Evolutionary conservation across 2,888 invertebrate species (phyloP).

Genomic region (Euproctis similis): DNA sequence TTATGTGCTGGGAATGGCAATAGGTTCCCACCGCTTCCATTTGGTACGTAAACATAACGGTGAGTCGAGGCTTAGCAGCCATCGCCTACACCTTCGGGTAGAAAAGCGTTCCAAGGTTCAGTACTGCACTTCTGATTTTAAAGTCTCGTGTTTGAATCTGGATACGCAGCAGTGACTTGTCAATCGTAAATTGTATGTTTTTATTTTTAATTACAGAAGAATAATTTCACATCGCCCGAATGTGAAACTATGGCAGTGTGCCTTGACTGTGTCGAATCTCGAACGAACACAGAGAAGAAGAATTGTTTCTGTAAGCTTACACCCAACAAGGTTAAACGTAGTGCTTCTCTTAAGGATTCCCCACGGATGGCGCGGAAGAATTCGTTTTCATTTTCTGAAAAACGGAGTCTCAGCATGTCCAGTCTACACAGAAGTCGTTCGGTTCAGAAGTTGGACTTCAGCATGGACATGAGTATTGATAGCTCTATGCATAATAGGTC

Average conservation of each 20-base stretch:
- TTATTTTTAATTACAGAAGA: constrained; percentile 45
- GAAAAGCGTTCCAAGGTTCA: too few species aligned
- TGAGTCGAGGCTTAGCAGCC: too few species aligned
- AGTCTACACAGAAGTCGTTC: constrained; percentile 63
- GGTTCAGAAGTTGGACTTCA: constrained; percentile 70
- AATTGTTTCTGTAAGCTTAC: constrained; percentile 51
- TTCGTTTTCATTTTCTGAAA: constrained; percentile 46
- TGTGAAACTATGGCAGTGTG: constrained; percentile 60
- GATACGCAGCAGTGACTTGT: too few species aligned
- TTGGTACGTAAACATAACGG: too few species aligned
- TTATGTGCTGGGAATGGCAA: too few species aligned
- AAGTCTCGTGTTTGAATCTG: too few species aligned
- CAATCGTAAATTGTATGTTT: not conserved
- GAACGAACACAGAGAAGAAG: constrained; percentile 35
- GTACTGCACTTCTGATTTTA: too few species aligned
- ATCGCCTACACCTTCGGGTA: too few species aligned
- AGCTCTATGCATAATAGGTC: constrained; percentile 55
- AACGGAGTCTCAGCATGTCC: constrained; percentile 58
- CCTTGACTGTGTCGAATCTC: constrained; percentile 45
- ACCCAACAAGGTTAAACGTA: constrained; percentile 51
- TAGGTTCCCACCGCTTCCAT: too few species aligned
- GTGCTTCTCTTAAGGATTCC: constrained; percentile 57
- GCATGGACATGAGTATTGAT: constrained; percentile 72
- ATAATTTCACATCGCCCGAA: constrained; percentile 60
- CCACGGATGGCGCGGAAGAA: constrained; percentile 44